A percentile compares a stretch with the other conserved stretches of the same genome.
Evolutionary conservation across 2,113 vertebrate species (phyloP).

Genomic region (Leucoraja erinaceus): DNA sequence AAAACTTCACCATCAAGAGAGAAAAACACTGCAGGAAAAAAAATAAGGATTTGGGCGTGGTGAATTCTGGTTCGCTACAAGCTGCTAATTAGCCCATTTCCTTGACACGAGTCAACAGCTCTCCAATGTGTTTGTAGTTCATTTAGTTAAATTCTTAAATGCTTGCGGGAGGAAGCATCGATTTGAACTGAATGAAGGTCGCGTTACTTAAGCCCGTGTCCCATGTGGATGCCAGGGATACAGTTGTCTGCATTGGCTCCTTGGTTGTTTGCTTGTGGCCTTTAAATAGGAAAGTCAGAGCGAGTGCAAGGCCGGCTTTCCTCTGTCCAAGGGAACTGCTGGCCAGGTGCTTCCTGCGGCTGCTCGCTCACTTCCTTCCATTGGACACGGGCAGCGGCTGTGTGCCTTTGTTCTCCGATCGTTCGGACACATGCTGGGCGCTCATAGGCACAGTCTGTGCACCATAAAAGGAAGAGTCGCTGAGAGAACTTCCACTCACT

Average conservation of each 20-base stretch:
- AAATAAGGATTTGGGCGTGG: background rate
- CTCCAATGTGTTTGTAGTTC: background rate
- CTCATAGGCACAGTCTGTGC: background rate
- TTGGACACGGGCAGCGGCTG: background rate
- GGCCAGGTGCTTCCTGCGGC: slow-evolving; percentile 34
- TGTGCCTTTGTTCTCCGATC: slow-evolving; percentile 11
- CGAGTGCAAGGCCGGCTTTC: background rate
- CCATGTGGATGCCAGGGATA: background rate
- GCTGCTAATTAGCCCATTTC: background rate
- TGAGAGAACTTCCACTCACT: background rate
- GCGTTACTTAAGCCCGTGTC: background rate
- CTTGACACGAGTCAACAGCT: background rate
- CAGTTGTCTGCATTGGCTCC: background rate
- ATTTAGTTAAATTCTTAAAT: background rate
- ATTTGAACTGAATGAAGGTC: background rate
- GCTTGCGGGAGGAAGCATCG: background rate
- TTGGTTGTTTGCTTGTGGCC: background rate
- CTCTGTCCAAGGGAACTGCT: background rate
- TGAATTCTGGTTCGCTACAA: background rate
- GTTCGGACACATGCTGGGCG: background rate
- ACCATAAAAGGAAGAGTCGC: background rate
- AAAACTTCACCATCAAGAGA: too few species aligned
- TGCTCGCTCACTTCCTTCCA: background rate
- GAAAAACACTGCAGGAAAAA: background rate
- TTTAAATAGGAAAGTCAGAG: slow-evolving; percentile 13